Evolutionary conservation across 2,113 vertebrate species (phyloP).

Genomic region (Lasiurus cinereus): DNA sequence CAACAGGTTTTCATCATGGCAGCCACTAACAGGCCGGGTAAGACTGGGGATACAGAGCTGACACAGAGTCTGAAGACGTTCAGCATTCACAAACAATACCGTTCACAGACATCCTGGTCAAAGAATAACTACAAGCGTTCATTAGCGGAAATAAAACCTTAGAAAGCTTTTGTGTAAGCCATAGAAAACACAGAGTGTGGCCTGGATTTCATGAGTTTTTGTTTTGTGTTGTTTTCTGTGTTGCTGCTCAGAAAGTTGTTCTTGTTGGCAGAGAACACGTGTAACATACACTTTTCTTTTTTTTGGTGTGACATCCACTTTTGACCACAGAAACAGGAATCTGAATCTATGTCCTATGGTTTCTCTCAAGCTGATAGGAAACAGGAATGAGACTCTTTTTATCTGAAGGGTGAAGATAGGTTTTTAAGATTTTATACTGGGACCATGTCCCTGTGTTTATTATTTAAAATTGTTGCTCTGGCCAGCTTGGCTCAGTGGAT

Average conservation of each 20-base stretch:
- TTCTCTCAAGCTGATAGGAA: background rate
- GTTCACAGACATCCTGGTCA: background rate
- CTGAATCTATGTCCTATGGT: background rate
- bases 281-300: background rate
- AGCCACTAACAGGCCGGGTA: conserved; percentile 98
- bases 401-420: background rate
- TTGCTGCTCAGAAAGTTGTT: background rate
- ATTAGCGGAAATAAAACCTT: conserved; percentile 52
- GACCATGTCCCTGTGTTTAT: background rate
- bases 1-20: conserved; percentile 98
- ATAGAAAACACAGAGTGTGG: background rate
- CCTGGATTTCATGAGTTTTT: background rate
- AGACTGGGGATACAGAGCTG: conserved; percentile 15
- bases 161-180: background rate
- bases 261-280: background rate
- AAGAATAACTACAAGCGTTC: background rate
- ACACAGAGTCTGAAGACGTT: background rate
- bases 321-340: background rate
- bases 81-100: background rate
- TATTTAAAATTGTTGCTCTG: background rate
- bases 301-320: background rate
- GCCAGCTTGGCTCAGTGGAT: too few relatives aligned
- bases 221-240: background rate
- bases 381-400: background rate
- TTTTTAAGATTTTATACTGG: background rate